phyloP scores from a whole-genome alignment of 2,888 invertebrate genomes.

The Corbicula japonica region DNA sequence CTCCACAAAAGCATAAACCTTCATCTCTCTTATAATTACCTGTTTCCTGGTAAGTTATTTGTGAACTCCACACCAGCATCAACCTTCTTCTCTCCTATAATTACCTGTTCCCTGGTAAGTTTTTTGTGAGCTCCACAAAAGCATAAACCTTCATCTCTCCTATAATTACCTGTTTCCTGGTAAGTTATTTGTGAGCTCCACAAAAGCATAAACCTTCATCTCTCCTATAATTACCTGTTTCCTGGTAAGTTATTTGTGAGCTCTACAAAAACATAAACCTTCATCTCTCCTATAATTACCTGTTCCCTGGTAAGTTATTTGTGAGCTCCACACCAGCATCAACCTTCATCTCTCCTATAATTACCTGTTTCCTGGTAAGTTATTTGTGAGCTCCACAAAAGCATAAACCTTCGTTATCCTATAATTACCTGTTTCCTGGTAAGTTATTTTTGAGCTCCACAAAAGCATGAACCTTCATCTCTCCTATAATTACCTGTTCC shows the following conservation, averaged over 20 bases:
- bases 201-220: not conserved
- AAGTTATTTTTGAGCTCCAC: not conserved
- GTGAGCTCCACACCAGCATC: too few relatives aligned
- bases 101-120: slow-evolving; percentile 92
- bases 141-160: not conserved
- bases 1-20: slow-evolving; percentile 99
- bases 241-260: not conserved
- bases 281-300: not conserved
- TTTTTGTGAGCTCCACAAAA: too few relatives aligned
- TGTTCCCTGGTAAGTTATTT: slow-evolving; percentile 5
- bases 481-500: slow-evolving; percentile 3
- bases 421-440: slow-evolving; percentile 1
- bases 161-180: not conserved
- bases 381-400: not conserved
- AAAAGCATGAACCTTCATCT: not conserved
- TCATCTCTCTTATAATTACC: slow-evolving; percentile 96
- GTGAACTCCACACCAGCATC: slow-evolving; percentile 98
- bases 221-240: slow-evolving; percentile 4
- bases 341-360: not conserved
- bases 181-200: slow-evolving; percentile 1
- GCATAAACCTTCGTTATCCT: too few relatives aligned
- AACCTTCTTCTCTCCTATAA: slow-evolving; percentile 98
- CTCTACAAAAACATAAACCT: not conserved
- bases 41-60: slow-evolving; percentile 93
- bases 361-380: slow-evolving; percentile 2